Percentiles rank a stretch among this genome's conserved stretches.
These are phyloP conservation scores for Homarus americanus DNA, from an alignment of 1,140 invertebrate genomes.

Conservation along the genomic window DNA sequence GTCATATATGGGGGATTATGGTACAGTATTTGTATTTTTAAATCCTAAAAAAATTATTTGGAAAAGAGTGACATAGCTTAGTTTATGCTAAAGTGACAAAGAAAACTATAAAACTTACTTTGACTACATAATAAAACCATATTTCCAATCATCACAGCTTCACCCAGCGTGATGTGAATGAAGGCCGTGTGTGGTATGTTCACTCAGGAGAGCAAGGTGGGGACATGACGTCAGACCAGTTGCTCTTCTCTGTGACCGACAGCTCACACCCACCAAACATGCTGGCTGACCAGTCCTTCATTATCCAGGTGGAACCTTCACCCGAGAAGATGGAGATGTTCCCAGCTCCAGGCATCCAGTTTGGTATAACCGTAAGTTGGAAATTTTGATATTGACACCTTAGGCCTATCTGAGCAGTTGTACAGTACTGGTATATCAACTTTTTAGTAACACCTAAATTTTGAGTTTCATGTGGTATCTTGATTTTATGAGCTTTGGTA, in stretches of 20 bases:
- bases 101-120: too few species aligned
- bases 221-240: slow-evolving; percentile 51
- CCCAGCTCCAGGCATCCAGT: slow-evolving; percentile 54
- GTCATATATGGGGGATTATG: too few species aligned
- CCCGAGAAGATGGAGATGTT: not conserved
- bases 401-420: too few species aligned
- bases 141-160: slow-evolving; percentile 55
- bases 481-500: too few species aligned
- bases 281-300: slow-evolving; percentile 67
- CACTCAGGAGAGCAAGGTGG: slow-evolving; percentile 31
- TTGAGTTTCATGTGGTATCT: too few species aligned
- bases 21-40: too few species aligned
- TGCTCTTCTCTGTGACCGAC: slow-evolving; percentile 73
- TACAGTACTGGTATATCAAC: too few species aligned
- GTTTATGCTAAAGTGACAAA: too few species aligned
- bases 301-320: slow-evolving; percentile 65
- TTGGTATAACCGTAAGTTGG: slow-evolving; percentile 61
- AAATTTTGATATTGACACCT: too few species aligned
- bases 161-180: slow-evolving; percentile 73
- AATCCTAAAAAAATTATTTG: too few species aligned
- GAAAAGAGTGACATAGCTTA: too few species aligned
- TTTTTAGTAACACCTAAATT: too few species aligned
- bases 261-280: slow-evolving; percentile 72
- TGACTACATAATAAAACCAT: not conserved
- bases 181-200: slow-evolving; percentile 73